Evolutionary conservation across 2,113 vertebrate genomes (phyloP).

Genomic region (Paramormyrops kingsleyae): DNA sequence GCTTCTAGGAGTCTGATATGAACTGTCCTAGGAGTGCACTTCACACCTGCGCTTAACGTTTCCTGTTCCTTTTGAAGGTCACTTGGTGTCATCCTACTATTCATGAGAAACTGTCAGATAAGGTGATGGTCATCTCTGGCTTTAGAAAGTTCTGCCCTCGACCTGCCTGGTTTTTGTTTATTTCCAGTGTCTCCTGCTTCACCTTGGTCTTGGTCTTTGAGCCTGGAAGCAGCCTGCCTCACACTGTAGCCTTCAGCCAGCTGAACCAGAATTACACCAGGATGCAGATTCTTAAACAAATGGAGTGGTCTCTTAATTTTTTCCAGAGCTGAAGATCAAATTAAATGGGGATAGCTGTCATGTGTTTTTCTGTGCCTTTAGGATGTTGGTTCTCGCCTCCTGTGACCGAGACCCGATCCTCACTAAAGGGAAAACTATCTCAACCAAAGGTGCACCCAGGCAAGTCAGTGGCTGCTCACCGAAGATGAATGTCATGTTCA

Average conservation of each 20-base stretch:
- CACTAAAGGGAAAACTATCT: rapidly evolving
- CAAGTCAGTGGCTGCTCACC: slow-evolving; percentile 55
- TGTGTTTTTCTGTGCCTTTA: slow-evolving; percentile 38
- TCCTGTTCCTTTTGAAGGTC: neutral
- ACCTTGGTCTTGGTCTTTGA: neutral
- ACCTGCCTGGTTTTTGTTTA: neutral
- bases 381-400: slow-evolving; percentile 47
- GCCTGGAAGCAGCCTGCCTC: neutral
- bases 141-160: neutral
- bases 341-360: neutral
- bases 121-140: neutral
- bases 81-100: neutral
- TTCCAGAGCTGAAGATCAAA: neutral
- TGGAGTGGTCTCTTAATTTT: neutral
- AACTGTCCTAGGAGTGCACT: neutral
- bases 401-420: slow-evolving; percentile 51
- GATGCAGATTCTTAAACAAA: neutral
- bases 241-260: neutral
- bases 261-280: neutral
- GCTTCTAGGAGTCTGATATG: too few relatives aligned
- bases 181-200: neutral
- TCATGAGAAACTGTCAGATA: neutral
- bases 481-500: slow-evolving; percentile 78
- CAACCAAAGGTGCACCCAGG: neutral
- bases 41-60: neutral